phyloP scores from a whole-genome alignment of 2,888 invertebrate genomes.

The Noctua janthina region DNA sequence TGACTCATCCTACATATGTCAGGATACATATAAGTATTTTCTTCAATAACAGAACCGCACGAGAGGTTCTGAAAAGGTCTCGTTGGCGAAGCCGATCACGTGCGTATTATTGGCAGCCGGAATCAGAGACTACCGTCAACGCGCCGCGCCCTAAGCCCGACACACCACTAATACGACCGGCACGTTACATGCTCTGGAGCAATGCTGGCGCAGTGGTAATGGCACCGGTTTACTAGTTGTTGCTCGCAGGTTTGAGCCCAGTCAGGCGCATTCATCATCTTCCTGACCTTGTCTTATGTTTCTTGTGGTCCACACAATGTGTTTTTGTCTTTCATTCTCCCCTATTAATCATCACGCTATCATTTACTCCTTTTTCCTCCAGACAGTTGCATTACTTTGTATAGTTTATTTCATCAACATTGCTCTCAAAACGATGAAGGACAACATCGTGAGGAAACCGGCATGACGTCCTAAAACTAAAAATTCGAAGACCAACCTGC shows the following conservation, averaged over 20 bases:
- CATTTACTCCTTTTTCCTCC: background rate
- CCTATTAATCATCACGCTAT: background rate
- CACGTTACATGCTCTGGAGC: conserved; percentile 36
- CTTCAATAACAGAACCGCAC: conserved; percentile 76
- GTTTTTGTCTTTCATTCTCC: background rate
- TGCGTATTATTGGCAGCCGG: conserved; percentile 87
- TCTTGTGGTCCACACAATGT: background rate
- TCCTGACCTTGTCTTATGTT: background rate
- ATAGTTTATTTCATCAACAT: background rate
- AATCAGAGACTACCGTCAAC: conserved; percentile 83
- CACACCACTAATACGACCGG: conserved; percentile 65
- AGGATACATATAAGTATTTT: conserved; percentile 73
- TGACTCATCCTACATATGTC: conserved; percentile 70
- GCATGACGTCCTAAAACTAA: background rate
- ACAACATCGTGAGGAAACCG: background rate
- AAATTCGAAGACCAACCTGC: background rate
- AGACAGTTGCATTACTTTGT: background rate
- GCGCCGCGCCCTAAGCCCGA: conserved; percentile 69
- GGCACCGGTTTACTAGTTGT: background rate
- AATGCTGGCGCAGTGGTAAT: background rate
- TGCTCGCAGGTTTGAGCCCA: background rate
- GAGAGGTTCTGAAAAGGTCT: conserved; percentile 72
- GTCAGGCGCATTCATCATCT: background rate
- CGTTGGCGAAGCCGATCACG: conserved; percentile 81
- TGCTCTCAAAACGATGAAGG: background rate